A percentile compares a stretch with the other conserved stretches of the same genome.
These are phyloP conservation scores for Aplochiton taeniatus DNA, from an alignment of 2,797 vertebrate genomes.

Conservation along the genomic window DNA sequence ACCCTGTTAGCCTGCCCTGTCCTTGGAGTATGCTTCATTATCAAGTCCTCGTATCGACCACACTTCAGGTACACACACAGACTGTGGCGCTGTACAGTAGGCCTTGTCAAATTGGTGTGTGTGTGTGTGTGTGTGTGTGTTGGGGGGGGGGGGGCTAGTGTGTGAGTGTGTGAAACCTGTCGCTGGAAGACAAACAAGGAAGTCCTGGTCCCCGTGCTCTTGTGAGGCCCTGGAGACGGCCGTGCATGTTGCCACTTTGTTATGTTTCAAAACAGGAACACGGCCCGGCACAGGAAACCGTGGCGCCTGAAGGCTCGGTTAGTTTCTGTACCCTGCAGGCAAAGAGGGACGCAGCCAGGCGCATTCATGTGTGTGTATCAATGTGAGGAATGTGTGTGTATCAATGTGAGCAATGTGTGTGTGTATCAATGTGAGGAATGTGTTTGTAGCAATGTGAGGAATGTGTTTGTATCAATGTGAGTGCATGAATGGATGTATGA, in stretches of 20 bases:
- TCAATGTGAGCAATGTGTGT: constrained; percentile 25
- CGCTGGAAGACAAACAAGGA: no score
- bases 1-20: no score
- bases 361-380: background rate
- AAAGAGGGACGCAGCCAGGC: constrained; percentile 28
- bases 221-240: no score
- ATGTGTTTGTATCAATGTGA: constrained; percentile 13
- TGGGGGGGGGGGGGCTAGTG: constrained; percentile 15
- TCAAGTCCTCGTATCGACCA: background rate
- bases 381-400: constrained; percentile 19
- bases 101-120: constrained; percentile 34
- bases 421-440: no score
- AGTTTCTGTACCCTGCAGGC: no score
- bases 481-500: constrained; percentile 2
- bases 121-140: constrained; percentile 23
- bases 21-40: no score
- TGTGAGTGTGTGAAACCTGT: constrained; percentile 8
- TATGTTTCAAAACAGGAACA: no score
- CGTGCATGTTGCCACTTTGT: no score
- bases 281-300: no score
- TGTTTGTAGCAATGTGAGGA: no score
- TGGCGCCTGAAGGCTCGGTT: constrained; percentile 4
- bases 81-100: constrained; percentile 20
- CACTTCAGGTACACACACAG: constrained; percentile 5
- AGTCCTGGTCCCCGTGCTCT: no score